Evolutionary conservation across 2,888 invertebrate species (phyloP), one percentile per base, ranked within the genome.

Genomic region (Conomelus anceps): DNA sequence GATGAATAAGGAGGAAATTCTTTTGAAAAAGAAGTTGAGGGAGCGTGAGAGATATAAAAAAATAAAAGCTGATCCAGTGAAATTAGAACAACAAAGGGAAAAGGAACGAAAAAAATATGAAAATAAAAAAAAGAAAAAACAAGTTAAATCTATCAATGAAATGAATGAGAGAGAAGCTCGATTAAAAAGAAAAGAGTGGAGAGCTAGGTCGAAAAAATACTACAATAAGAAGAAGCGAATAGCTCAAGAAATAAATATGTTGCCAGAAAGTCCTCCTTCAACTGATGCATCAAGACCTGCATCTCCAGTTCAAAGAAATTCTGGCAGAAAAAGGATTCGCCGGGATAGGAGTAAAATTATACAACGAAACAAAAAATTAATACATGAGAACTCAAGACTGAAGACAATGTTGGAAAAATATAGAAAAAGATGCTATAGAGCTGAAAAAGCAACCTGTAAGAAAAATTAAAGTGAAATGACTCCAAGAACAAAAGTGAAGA

Each of bases 311-410:
- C 29, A 88, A 34, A 88, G 34, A 26, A n/a, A 88, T 23, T 88
- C 88, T 34, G 88, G 88, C 23, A 88, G 88, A 88, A 88, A 88
- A 23, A 86, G 88, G 41, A 34, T 88, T 29, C 88, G 22, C 41
- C 11, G 88, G 22, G 88, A 88, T 23, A 24, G 88, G 41, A 88
- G 88, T 34, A 88, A 88, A 88, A 88, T 23, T 88, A 23, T 88
- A 22, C 29, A 88, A 29, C 29, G 88, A 22, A 88, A 88, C 22
- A 88, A 88, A 41, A 88, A 41, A 23, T 23, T 88, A 23, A 22
- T 26, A 34, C n/a, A 34, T n/a, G 88, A 88, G 41, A 88, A 88
- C 34, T 22, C 22, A 34, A 24, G 88, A 88, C 23, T 88, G 22
- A 88, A 22, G n/a, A 88, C 88, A 22, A 34, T 34, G 23, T 22